Evolutionary conservation across 2,113 vertebrate species (phyloP), one percentile per base, ranked within the genome.

Genomic region (Dinomys branickii): DNA sequence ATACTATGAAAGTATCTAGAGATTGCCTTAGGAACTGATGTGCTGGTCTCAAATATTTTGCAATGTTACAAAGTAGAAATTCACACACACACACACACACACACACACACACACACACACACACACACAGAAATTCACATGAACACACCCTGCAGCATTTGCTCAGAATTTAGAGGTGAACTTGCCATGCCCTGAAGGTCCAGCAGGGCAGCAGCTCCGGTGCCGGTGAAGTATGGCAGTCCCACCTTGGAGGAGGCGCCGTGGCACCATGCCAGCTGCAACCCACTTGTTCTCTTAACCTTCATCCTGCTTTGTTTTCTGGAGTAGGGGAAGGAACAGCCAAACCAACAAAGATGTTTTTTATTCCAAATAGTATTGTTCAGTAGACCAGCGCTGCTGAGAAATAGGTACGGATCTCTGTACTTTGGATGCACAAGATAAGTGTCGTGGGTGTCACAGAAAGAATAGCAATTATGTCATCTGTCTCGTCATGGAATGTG

Each of bases 381-480:
- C 96, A 88, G 93, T 71, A 97, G 98, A 87, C 0, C 0, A 11
- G 38, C 47, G 26, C 86, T 96, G 92, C 86, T 90, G 98, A 97
- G 97, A 98, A 97, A 94, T 80, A 94, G 92, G 94, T 98, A 95
- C 96, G 96, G 91, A 97, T 96, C 84, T 92, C 88, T 97, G 94
- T 97, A 75, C 97, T 98, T 97, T 67, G 89, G 96, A 98, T 94
- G 83, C 84, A 94, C 96, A 98, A 80, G 95, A 98, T 98, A 98
- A 98, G 96, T 97, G 98, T 97, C 96, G 97, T 93, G 98, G 97
- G 97, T 98, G 96, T 98, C 94, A 85, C 97, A 92, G 98, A 97
- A 97, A 95, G 97, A 94, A 88, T 91, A 85, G 98, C 98, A 98
- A 99, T 99, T 99, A 99, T 98, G 98, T 98, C 98, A 97, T 99